Base-by-base conservation (phyloP, 1,140 invertebrate genomes). In the Drosophila pallidifrons region DNA sequence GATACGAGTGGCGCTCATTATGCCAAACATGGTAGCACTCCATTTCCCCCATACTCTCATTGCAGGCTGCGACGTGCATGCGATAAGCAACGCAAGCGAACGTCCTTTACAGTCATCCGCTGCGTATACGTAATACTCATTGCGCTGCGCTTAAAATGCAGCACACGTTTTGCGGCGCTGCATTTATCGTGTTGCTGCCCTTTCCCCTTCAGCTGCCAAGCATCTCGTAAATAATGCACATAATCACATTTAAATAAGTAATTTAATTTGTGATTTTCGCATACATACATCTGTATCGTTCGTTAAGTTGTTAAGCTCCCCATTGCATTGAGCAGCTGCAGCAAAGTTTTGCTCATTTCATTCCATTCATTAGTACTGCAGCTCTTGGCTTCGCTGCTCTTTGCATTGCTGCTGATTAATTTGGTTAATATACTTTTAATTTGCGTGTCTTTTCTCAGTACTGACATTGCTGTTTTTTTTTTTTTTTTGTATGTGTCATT, bases 191-290 rank as follows among this genome's bases (percentile, higher is more conserved):
- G 38, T 49, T 38, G 13, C 35, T 43, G 41, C 38, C 11, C 28
- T 10, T 38, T 61, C 1, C 64, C 46, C 8, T 51, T 38, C 59
- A 43, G 7, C 35, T 38, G 69, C 13, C 81, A 51, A 16, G 52
- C 54, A 59, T 43, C 76, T 75, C 73, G 82, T 88, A 87, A 87
- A 87, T 88, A 88, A 87, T 87, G 83, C 73, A 67, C 83, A 82
- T 88, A 87, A 87, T 87, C 83, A 75, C 80, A 87, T 87, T 87
- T 87, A 83, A 88, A 87, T 87, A 88, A 88, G 82, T 87, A 80
- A 87, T 88, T 87, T 87, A 87, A 87, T 87, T 87, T 88, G 80
- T 87, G 83, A 87, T 88, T 88, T 83, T 83, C 83, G 74, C 83
- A 43, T 15, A 65, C 35, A 38, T 45, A 20, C 15, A 35, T 43